Evolutionary conservation across 2,888 invertebrate species (phyloP).

Genomic region (Glyphotaelius pellucidus): DNA sequence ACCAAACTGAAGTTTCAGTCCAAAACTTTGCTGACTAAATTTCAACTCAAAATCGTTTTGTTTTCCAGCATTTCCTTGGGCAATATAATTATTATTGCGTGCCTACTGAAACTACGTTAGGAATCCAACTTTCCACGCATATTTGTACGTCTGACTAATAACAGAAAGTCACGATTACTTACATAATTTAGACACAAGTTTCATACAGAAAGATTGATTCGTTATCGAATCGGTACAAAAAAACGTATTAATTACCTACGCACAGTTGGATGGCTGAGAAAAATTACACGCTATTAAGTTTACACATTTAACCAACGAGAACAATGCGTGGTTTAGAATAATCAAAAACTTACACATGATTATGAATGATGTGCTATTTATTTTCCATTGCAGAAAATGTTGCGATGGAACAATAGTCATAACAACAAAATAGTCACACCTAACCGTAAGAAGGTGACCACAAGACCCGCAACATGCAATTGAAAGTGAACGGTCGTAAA

Average conservation of each 20-base stretch:
- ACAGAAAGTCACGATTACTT: neutral
- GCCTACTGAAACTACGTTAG: neutral
- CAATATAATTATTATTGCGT: neutral
- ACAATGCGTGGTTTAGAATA: neutral
- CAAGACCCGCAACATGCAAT: conserved; percentile 9
- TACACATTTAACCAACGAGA: neutral
- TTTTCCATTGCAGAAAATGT: neutral
- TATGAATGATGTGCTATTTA: neutral
- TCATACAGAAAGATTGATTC: neutral
- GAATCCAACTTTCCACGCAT: neutral
- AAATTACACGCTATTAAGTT: neutral
- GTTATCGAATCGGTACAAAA: neutral
- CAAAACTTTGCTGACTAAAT: neutral
- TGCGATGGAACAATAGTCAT: neutral
- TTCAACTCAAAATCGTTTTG: neutral
- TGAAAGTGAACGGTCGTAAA: neutral
- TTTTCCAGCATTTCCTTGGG: neutral
- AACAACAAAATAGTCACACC: too few species aligned
- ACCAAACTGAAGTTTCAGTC: neutral
- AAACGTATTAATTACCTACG: neutral
- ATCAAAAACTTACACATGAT: neutral
- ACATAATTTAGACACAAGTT: neutral
- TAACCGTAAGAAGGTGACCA: neutral
- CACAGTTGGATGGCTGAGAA: neutral
- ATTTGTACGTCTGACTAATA: neutral